Conservation (phyloP, 2,797 vertebrate genomes). For the Anguilla megastoma region DNA sequence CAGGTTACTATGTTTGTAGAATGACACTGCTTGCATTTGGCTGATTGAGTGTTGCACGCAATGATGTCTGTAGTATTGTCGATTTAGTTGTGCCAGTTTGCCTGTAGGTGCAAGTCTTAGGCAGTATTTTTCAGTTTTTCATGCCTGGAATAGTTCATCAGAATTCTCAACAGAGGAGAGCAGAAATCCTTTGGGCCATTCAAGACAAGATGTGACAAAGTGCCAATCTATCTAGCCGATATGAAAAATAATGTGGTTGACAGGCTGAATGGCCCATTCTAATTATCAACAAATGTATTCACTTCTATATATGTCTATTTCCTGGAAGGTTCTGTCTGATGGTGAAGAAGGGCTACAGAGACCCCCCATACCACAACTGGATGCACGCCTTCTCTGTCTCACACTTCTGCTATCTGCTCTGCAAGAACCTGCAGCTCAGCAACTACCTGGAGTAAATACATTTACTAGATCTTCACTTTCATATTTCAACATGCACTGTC, state of each 20-base stretch:
- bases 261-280: not conserved
- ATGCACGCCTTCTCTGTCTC: conserved; percentile 97
- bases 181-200: not conserved
- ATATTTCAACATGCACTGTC: not conserved
- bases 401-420: conserved; percentile 97
- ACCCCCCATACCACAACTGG: conserved; percentile 98
- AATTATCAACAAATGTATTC: not conserved
- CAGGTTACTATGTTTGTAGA: not conserved
- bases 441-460: conserved; percentile 91
- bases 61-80: not conserved
- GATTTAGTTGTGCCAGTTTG: not conserved
- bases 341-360: conserved; percentile 97
- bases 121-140: too few relatives aligned
- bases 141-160: not conserved
- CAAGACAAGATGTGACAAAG: not conserved
- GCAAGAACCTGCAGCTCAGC: conserved; percentile 90
- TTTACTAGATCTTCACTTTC: not conserved
- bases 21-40: not conserved
- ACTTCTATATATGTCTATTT: not conserved
- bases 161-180: not conserved
- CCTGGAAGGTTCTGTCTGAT: conserved; percentile 88
- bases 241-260: not conserved
- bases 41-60: not conserved
- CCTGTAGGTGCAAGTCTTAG: too few relatives aligned
- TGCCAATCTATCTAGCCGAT: not conserved